Evolutionary conservation across 2,113 vertebrate genomes (phyloP).

Genomic region (Clarias batrachus): DNA sequence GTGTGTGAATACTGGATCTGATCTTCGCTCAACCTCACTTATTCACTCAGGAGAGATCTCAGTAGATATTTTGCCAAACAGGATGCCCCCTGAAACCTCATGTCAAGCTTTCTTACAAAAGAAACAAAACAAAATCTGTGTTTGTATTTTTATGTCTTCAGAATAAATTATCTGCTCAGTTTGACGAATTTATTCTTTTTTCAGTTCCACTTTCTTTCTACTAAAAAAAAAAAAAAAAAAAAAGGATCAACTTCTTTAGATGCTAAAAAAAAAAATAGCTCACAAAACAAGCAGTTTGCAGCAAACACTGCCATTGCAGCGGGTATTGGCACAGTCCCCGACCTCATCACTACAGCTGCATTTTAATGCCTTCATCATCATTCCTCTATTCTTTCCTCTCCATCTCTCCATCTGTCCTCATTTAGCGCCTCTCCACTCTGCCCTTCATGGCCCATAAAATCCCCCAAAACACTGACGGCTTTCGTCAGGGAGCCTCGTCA

Average conservation of each 20-base stretch:
- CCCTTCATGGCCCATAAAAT: conserved; percentile 38
- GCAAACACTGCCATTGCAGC: conserved; percentile 44
- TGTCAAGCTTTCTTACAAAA: neutral
- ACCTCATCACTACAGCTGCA: conserved; percentile 49
- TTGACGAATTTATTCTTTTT: neutral
- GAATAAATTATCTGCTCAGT: neutral
- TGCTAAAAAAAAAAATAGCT: neutral
- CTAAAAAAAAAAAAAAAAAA: neutral
- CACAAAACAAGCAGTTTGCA: conserved; percentile 56
- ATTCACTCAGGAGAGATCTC: too few species aligned
- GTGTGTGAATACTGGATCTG: neutral
- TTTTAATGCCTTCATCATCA: conserved; percentile 51
- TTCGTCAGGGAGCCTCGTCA: conserved; percentile 29
- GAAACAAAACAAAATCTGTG: neutral
- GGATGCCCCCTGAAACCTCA: neutral
- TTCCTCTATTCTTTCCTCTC: conserved; percentile 39
- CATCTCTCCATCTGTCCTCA: conserved; percentile 37
- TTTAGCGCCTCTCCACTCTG: conserved; percentile 20
- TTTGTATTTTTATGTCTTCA: neutral
- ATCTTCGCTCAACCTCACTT: neutral
- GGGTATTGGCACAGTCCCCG: conserved; percentile 30
- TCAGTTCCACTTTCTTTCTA: neutral
- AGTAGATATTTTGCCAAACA: too few species aligned
- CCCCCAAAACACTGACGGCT: conserved; percentile 31
- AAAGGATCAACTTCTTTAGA: neutral